Percentiles rank a stretch among this genome's conserved stretches.
These are phyloP conservation scores for Chymomyza costata DNA, from an alignment of 1,140 invertebrate species.

Conservation along the genomic window DNA sequence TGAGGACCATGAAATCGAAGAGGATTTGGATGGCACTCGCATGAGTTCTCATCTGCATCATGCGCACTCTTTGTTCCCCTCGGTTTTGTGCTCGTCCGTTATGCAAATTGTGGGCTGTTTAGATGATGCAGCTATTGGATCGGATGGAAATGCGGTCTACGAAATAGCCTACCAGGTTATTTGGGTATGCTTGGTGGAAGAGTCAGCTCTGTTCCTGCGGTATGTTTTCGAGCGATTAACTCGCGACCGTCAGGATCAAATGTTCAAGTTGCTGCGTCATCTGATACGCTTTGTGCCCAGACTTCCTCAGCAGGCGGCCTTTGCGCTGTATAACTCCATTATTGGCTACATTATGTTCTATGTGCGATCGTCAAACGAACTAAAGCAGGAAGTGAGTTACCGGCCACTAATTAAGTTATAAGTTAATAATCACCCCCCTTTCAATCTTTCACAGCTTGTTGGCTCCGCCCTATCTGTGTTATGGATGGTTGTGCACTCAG, in stretches of 20 bases:
- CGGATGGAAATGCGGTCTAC: constrained; percentile 94
- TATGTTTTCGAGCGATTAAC: constrained; percentile 98
- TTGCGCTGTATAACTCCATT: constrained; percentile 99
- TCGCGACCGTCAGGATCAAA: constrained; percentile 94
- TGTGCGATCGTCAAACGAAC: constrained; percentile 94
- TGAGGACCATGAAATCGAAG: constrained; percentile 92
- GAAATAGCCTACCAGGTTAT: constrained; percentile 95
- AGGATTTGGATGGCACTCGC: constrained; percentile 82
- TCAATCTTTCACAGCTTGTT: constrained; percentile 79
- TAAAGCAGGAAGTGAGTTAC: constrained; percentile 84
- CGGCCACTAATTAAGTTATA: not conserved
- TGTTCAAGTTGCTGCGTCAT: constrained; percentile 95
- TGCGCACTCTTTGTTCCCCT: constrained; percentile 96
- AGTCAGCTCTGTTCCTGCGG: constrained; percentile 95
- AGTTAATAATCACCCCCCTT: not conserved
- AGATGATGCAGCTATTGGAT: constrained; percentile 96
- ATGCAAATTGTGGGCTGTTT: constrained; percentile 95
- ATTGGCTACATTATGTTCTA: constrained; percentile 99
- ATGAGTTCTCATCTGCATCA: constrained; percentile 85
- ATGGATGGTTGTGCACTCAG: constrained; percentile 98
- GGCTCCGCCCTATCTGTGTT: constrained; percentile 94
- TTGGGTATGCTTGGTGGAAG: constrained; percentile 98
- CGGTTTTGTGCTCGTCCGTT: constrained; percentile 95
- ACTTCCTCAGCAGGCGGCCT: constrained; percentile 97
- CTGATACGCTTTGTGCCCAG: constrained; percentile 94